Base-by-base conservation (phyloP, 2,113 vertebrate genomes). In the western clawed frog (Xenopus tropicalis) region DNA sequence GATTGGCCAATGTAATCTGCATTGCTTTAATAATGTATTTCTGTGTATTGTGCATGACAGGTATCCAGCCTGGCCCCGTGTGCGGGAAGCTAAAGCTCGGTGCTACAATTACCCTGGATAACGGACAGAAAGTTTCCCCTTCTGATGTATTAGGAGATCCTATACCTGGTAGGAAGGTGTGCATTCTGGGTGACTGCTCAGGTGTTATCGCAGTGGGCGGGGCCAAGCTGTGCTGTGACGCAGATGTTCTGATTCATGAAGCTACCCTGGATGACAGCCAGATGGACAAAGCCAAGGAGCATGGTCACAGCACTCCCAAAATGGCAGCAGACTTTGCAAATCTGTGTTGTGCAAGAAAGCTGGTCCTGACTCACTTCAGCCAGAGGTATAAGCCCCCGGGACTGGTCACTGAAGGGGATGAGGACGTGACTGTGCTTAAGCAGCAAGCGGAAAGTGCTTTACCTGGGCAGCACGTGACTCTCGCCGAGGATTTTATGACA, bases 401-500 rank as follows among this genome's bases (percentile, higher is more conserved):
- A 8, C 77, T 81, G 77, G 59, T 70, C 6, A 86, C 62, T 3
- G 89, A 88, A 1, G 87, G 88, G 0, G 90, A 90, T 0, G 85
- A 91, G 0, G 86, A 88, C 3, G 51, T 92, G 13, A 25, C 66
- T 0, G 81, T 90, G 66, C 88, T 98, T 8, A 85, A 81, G 82
- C 88, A 82, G 24, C 93, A 98, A 81, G 95, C 96, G 0, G 91
- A 96, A 68, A 51, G 82, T 0, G 84, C 66, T 4, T 70, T 95
- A 1, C 83, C 16, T 0, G 90, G 87, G 0, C 89, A 85, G 4
- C 88, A 92, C 22, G 95, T 98, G 22, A 83, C 78, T 0, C 81
- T 98, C 1, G 96, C 96, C 0, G 93, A 98, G 81, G 96, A 98
- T 79, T 95, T 98, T 56, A 87, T 98, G 80, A 94, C 89, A 0